These are phyloP conservation scores for Gonocerus acuteangulatus DNA, from an alignment of 2,888 invertebrate species.

Conservation along the genomic window DNA sequence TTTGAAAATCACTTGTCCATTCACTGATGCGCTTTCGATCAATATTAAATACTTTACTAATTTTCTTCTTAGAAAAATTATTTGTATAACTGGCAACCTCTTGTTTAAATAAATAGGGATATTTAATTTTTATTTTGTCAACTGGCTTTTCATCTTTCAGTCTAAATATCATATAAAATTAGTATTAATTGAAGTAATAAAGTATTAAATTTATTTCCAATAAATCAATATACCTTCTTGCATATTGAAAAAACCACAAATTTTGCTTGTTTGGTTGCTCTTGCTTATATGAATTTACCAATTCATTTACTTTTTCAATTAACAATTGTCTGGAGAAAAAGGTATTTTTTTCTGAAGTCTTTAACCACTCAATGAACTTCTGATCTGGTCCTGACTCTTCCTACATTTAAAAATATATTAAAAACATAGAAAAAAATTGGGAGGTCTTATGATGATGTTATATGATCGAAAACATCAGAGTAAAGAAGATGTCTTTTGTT, in stretches of 20 bases:
- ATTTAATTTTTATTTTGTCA: slow-evolving; percentile 32
- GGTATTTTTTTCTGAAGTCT: not conserved
- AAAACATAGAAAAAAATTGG: not conserved
- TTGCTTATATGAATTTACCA: not conserved
- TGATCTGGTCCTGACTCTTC: slow-evolving; percentile 6
- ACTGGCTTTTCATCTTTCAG: not conserved
- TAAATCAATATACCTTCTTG: slow-evolving; percentile 12
- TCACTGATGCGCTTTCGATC: slow-evolving; percentile 40
- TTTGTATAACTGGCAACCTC: slow-evolving; percentile 39
- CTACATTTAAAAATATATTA: not conserved
- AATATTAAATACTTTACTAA: slow-evolving; percentile 39
- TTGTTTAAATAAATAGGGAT: slow-evolving; percentile 39
- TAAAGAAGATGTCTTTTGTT: too few relatives aligned
- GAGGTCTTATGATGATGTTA: too few relatives aligned
- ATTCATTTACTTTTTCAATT: slow-evolving; percentile 12
- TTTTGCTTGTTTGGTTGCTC: slow-evolving; percentile 6
- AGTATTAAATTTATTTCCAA: not conserved
- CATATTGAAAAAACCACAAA: slow-evolving; percentile 21
- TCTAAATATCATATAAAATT: not conserved
- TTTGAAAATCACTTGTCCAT: slow-evolving; percentile 36
- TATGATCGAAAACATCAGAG: too few relatives aligned
- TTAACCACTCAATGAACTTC: slow-evolving; percentile 13
- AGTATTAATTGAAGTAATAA: not conserved
- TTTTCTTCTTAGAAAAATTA: slow-evolving; percentile 38
- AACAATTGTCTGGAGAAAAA: not conserved